Percentiles rank a stretch among this genome's conserved stretches.
Conservation (phyloP, 2,113 vertebrate genomes). For the Felis chaus region DNA sequence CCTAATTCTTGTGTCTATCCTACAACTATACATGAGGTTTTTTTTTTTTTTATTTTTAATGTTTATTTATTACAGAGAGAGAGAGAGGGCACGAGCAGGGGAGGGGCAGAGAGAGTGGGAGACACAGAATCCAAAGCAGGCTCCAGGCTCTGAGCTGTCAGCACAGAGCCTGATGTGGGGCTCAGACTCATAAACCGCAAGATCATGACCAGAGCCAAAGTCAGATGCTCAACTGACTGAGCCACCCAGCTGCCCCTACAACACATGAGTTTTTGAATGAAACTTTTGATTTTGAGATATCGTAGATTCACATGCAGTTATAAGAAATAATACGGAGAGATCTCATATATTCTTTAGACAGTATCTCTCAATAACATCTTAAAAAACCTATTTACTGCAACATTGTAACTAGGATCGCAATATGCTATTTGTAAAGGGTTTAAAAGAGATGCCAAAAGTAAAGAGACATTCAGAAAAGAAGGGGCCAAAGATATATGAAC, state of each 20-base stretch:
- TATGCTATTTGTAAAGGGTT: background rate
- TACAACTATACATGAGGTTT: background rate
- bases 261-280: background rate
- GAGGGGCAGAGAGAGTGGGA: no score
- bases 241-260: no score
- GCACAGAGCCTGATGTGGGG: no score
- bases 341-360: background rate
- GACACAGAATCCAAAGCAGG: no score
- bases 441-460: background rate
- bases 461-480: background rate
- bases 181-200: no score
- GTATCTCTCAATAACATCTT: background rate
- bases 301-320: background rate
- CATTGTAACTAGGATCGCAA: background rate
- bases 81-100: no score
- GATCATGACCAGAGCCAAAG: no score
- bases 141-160: no score
- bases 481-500: background rate
- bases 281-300: slow-evolving; percentile 19
- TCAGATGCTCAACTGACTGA: no score
- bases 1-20: background rate
- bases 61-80: no score
- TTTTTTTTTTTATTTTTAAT: background rate
- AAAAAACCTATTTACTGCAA: background rate
- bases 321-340: background rate